phyloP scores from a whole-genome alignment of 2,888 invertebrate species.

The Trissonchulus latispiculum region DNA sequence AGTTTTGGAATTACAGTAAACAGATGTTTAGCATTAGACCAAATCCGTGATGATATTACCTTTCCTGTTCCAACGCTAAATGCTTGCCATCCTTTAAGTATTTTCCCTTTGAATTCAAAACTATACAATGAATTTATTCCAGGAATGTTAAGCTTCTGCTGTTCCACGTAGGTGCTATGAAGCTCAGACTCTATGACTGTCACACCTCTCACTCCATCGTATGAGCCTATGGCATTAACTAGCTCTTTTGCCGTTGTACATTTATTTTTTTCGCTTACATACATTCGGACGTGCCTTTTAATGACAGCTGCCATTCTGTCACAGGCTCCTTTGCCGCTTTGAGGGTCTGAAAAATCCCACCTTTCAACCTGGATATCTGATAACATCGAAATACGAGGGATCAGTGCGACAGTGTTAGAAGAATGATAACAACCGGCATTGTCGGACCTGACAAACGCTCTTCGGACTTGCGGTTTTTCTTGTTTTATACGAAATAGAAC shows the following conservation, averaged over 20 bases:
- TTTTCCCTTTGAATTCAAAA: neutral
- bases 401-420: neutral
- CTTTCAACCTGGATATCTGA: neutral
- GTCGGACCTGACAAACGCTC: conserved; percentile 3
- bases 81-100: neutral
- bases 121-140: neutral
- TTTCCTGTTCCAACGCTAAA: neutral
- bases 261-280: neutral
- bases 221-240: neutral
- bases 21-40: neutral
- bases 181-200: neutral
- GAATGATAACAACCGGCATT: conserved; percentile 15
- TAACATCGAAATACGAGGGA: neutral
- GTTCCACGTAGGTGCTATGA: neutral
- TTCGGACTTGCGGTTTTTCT: neutral
- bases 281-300: neutral
- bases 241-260: conserved; percentile 1
- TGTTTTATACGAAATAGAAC: neutral
- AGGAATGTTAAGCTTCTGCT: neutral
- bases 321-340: neutral
- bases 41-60: neutral
- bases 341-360: conserved; percentile 10
- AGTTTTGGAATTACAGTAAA: neutral
- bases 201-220: neutral
- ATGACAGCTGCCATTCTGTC: neutral